These are phyloP conservation scores for Liopterus haemorrhoidalis DNA, from an alignment of 2,888 invertebrate species.

Conservation along the genomic window DNA sequence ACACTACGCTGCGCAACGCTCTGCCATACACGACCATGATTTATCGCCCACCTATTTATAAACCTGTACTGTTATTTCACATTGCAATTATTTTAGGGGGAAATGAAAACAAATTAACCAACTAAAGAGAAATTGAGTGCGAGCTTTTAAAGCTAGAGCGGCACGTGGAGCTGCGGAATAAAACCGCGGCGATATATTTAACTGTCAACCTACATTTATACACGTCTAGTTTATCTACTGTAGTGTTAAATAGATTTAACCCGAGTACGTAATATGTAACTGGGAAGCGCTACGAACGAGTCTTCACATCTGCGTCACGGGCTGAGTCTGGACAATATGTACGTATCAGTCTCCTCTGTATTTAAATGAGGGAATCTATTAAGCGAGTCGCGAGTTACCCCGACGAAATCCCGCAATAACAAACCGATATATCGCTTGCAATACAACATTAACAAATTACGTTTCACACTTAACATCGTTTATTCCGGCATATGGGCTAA, in stretches of 20 bases:
- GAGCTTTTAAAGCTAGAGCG: conserved; percentile 12
- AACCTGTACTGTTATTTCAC: no score
- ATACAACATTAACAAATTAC: conserved; percentile 45
- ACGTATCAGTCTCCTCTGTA: conserved; percentile 33
- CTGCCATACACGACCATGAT: no score
- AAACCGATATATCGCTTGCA: conserved; percentile 41
- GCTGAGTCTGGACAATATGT: background rate
- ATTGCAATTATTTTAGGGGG: no score
- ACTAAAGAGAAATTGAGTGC: conserved; percentile 23
- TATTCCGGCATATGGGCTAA: conserved; percentile 45
- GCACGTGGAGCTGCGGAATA: conserved; percentile 12
- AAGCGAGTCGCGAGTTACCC: conserved; percentile 1
- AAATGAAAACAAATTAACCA: conserved; percentile 21
- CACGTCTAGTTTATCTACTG: conserved; percentile 24
- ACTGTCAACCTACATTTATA: conserved; percentile 24
- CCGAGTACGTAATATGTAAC: conserved; percentile 26
- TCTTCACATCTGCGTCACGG: conserved; percentile 39
- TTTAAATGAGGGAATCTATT: conserved; percentile 38
- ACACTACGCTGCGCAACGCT: no score
- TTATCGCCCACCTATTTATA: no score
- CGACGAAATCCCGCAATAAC: conserved; percentile 40
- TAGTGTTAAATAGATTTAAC: conserved; percentile 23
- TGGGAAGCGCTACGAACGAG: conserved; percentile 38
- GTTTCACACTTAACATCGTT: conserved; percentile 42
- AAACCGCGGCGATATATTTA: conserved; percentile 22